Base-by-base conservation (phyloP, 2,888 invertebrate species). In the Eristalis intricaria region DNA sequence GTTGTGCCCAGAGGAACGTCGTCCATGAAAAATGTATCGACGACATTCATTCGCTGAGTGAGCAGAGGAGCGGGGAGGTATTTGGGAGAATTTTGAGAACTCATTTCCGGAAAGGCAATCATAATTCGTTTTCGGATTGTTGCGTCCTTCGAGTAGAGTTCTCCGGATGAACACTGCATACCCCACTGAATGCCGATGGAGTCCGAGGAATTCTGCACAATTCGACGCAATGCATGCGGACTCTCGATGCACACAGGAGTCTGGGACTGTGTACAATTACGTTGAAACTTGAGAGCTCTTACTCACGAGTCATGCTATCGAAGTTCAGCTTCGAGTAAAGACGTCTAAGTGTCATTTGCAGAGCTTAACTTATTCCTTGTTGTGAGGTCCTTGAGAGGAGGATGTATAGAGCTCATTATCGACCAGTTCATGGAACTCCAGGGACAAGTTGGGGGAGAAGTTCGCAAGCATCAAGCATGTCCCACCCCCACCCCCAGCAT, bases 81-180 rank as follows among this genome's bases (percentile, higher is more conserved):
- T 26, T 26, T 26, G 26, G 58, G 2, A 15, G 22, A 3, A n/a
- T 26, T 38, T 23, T 15, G 58, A 70, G 26, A 10, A 60, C 38
- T 60, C 26, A 38, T 38, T 60, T 60, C 61, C 71, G 43, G 40
- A 32, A 63, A 23, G 19, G 50, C 50, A 50, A 50, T 50, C 50
- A 50, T 50, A 50, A 50, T 50, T 50, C 50, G 50, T 50, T 50
- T 50, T 19, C 19, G 19, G 8, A 50, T 50, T 50, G 50, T 50
- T 50, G 50, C 50, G 19, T 50, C 19, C 50, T 19, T 19, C 19
- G 50, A 50, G 19, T 19, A 19, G 19, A 8, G 8, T n/a, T 19
- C 50, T 19, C 19, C 0, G 19, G 7, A 50, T 5, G 50, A 7
- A 50, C 19, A 19, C 4, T 2, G 43, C 43, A 43, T 43, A 4